These are phyloP conservation scores for Galeopterus variegatus DNA, from an alignment of 2,113 vertebrate genomes.

Conservation along the genomic window DNA sequence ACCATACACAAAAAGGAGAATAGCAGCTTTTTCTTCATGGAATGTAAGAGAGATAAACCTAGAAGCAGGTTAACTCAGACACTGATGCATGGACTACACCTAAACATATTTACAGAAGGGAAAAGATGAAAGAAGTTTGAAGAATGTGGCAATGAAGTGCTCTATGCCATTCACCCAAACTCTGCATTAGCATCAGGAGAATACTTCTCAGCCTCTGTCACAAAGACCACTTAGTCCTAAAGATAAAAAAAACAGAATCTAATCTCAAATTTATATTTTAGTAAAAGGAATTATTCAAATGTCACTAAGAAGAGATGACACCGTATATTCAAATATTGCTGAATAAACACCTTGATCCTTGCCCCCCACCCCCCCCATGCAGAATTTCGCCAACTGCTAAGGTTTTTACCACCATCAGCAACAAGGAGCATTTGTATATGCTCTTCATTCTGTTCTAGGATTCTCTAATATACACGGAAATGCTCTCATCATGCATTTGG, in stretches of 20 bases:
- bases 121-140: neutral
- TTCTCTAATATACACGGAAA: conserved; percentile 22
- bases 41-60: neutral
- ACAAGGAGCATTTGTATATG: conserved; percentile 2
- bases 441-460: conserved; percentile 41
- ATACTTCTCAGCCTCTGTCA: neutral
- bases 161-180: neutral
- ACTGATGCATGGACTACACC: neutral
- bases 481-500: neutral
- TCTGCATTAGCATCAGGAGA: neutral
- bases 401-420: conserved; percentile 20
- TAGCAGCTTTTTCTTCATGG: neutral
- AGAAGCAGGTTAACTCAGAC: neutral
- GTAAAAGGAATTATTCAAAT: conserved; percentile 8
- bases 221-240: neutral
- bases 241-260: neutral
- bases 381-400: conserved; percentile 55
- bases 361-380: neutral
- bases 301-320: conserved; percentile 42
- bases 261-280: neutral
- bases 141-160: neutral
- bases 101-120: neutral
- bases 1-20: conserved; percentile 34
- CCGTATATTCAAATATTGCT: neutral
- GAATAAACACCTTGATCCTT: neutral